Evolutionary conservation across 2,888 invertebrate genomes (phyloP), one percentile per base, ranked within the genome.

Genomic region (Cephonodes hylas): DNA sequence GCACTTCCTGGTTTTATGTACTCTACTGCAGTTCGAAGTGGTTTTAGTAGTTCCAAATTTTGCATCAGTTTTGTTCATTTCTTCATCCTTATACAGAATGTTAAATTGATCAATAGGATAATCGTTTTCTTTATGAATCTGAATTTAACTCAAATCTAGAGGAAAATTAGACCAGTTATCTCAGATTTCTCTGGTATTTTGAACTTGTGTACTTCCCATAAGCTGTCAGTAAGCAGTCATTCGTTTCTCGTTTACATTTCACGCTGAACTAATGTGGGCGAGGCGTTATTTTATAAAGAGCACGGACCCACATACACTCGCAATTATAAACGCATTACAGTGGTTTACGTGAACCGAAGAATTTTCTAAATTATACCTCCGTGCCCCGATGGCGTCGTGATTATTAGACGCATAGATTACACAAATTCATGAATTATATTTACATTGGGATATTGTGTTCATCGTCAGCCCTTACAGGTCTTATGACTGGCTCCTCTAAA

Each of bases 301-400:
- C 80, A 74, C 77, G 80, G 83, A 82, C 82, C 81, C 80, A n/a
- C n/a, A 82, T 81, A 85, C 83, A 78, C 79, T 80, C 80, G 85
- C 88, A 88, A 90, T 91, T 91, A 91, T 91, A 89, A 91, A 90
- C 78, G 80, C 90, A 91, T 91, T 90, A 91, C 82, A 85, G 86
- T 88, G 84, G 81, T 79, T 79, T 83, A 85, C 85, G 82, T 81
- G 79, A 73, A 73, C 72, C 73, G 67, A 63, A 73, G 74, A 77
- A 73, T 76, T 75, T 79, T 79, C 77, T 77, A 80, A 74, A 63
- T 66, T 66, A 69, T 66, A 68, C 65, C 65, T 68, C 38, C 42
- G 58, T 67, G 66, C 67, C 63, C 65, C 61, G 61, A 63, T 61
- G 66, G 57, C 45, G 46, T 25, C 23, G 46, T 23, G 23, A 61